Evolutionary conservation across 2,113 vertebrate species (phyloP).

Genomic region (Condylura cristata): DNA sequence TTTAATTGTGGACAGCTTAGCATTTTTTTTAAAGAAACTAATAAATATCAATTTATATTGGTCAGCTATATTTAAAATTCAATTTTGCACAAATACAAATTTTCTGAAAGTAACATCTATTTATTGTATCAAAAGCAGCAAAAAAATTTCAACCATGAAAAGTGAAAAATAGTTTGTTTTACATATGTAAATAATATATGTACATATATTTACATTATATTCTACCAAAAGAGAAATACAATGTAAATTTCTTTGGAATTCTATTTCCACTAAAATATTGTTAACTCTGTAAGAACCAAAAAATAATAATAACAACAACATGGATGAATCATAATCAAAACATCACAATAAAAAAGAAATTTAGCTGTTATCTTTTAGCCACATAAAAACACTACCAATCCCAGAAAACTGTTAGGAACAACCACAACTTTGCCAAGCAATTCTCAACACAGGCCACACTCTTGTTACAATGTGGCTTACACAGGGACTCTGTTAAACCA

Average conservation of each 20-base stretch:
- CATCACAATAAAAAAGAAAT: not conserved
- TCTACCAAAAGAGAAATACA: conserved; percentile 6
- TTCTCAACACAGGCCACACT: conserved; percentile 12
- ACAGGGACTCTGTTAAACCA: conserved; percentile 52
- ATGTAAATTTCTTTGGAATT: conserved; percentile 17
- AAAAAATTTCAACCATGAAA: conserved; percentile 33
- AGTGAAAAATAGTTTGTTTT: conserved; percentile 9
- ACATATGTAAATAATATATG: no score
- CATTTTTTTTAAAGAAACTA: not conserved
- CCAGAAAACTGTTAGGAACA: conserved; percentile 21
- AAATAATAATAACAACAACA: not conserved
- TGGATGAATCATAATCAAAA: not conserved
- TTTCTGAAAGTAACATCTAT: not conserved
- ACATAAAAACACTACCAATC: not conserved
- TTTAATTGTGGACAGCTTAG: conserved; percentile 15
- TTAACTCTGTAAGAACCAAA: conserved; percentile 9
- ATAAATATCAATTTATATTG: not conserved
- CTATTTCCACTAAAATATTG: conserved; percentile 13
- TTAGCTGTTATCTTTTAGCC: not conserved
- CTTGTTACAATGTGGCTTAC: conserved; percentile 27
- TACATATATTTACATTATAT: no score
- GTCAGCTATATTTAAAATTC: conserved; percentile 41
- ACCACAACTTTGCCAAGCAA: conserved; percentile 2
- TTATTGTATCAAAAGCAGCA: not conserved
- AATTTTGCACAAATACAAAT: not conserved